phyloP scores from a whole-genome alignment of 2,113 vertebrate genomes.

The Heterochromis multidens region DNA sequence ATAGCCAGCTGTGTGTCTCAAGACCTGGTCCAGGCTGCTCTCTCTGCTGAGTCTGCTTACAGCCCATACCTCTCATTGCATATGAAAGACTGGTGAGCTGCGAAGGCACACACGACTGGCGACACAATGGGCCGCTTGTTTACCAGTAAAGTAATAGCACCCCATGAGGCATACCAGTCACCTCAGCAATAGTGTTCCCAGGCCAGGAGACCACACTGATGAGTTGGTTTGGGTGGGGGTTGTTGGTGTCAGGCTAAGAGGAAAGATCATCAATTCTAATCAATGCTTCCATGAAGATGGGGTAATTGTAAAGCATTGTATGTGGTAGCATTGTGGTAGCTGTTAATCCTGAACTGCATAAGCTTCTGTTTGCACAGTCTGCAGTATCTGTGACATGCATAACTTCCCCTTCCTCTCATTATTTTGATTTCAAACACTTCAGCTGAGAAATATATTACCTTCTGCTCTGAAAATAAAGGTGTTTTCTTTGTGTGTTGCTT shows the following conservation, averaged over 20 bases:
- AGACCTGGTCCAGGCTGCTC: slow-evolving; percentile 57
- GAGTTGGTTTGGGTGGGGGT: not conserved
- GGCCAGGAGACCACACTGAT: slow-evolving; percentile 63
- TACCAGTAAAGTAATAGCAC: slow-evolving; percentile 78
- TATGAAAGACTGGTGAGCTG: slow-evolving; percentile 71
- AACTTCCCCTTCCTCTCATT: not conserved
- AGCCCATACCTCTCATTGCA: slow-evolving; percentile 71
- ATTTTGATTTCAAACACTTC: not conserved
- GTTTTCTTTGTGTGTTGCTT: slow-evolving; percentile 52
- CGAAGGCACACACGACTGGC: slow-evolving; percentile 67
- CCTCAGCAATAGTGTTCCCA: slow-evolving; percentile 74
- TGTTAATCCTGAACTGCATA: slow-evolving; percentile 46
- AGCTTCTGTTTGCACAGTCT: slow-evolving; percentile 24
- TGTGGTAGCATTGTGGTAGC: slow-evolving; percentile 7
- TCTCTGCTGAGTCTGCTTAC: slow-evolving; percentile 79
- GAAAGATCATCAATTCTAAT: slow-evolving; percentile 39
- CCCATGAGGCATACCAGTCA: slow-evolving; percentile 75
- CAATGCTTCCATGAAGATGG: slow-evolving; percentile 28
- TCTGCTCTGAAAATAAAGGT: slow-evolving; percentile 22
- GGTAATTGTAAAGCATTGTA: slow-evolving; percentile 16
- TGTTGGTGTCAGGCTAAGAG: slow-evolving; percentile 43
- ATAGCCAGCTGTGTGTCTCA: slow-evolving; percentile 63
- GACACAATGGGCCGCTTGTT: slow-evolving; percentile 79
- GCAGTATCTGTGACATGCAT: not conserved
- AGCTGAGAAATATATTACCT: not conserved